Evolutionary conservation across 2,113 vertebrate species (phyloP).

Genomic region (Fregata magnificens): DNA sequence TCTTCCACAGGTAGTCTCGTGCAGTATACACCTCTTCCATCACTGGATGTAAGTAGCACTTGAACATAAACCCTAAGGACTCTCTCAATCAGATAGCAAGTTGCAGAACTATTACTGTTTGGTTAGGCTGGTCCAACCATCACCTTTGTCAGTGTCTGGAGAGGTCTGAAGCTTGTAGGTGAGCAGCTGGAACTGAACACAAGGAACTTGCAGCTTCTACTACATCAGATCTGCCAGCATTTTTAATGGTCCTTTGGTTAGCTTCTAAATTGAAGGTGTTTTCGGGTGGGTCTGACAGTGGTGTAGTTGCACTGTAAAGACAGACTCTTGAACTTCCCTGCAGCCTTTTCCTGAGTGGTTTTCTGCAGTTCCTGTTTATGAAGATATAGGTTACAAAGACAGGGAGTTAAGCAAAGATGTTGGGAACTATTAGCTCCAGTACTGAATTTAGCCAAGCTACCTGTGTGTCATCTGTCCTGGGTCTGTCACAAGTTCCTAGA

Average conservation of each 20-base stretch:
- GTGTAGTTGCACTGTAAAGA: background rate
- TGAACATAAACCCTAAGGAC: background rate
- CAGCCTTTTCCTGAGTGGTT: background rate
- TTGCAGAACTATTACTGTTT: background rate
- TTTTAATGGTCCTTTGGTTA: background rate
- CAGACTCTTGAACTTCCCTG: background rate
- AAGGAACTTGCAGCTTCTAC: background rate
- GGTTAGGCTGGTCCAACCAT: constrained; percentile 16
- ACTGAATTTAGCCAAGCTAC: constrained; percentile 12
- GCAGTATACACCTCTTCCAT: background rate
- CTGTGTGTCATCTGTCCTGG: constrained; percentile 18
- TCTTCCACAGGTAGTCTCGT: background rate
- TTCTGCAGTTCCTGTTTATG: background rate
- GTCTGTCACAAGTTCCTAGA: background rate
- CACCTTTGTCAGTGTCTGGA: background rate
- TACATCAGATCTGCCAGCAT: background rate
- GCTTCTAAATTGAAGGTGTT: background rate
- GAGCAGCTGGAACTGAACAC: background rate
- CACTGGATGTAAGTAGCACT: background rate
- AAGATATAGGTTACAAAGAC: background rate
- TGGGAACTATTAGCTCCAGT: background rate
- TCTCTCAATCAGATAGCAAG: background rate
- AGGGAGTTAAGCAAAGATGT: background rate
- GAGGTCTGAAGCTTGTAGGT: background rate
- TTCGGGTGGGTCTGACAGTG: background rate